Conservation (phyloP, 2,888 invertebrate genomes). For the Cephus sareptanus region DNA sequence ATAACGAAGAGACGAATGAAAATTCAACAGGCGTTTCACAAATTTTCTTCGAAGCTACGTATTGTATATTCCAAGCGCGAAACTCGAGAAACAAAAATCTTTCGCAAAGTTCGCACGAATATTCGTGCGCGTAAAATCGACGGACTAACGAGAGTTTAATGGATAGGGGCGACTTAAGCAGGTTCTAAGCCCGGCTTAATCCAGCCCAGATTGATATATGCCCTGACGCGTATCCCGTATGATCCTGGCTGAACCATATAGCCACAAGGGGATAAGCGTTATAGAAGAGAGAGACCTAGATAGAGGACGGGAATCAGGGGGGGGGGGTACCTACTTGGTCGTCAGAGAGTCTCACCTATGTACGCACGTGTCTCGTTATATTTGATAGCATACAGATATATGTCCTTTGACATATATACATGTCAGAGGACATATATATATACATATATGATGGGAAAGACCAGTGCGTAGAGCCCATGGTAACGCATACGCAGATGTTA, state of each 20-base stretch:
- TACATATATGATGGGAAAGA: background rate
- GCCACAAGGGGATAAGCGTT: constrained; percentile 5
- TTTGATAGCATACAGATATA: background rate
- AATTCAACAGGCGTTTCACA: constrained; percentile 5
- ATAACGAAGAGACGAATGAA: constrained; percentile 12
- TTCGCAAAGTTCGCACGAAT: background rate
- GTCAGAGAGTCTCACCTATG: background rate
- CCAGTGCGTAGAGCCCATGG: background rate
- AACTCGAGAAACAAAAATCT: background rate
- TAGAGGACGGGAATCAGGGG: constrained; percentile 2
- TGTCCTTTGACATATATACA: background rate
- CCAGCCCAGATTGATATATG: constrained; percentile 34
- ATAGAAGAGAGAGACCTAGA: constrained; percentile 16
- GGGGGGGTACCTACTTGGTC: background rate
- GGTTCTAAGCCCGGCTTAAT: constrained; percentile 25
- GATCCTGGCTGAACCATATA: constrained; percentile 3
- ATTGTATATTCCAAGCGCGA: background rate
- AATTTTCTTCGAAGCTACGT: background rate
- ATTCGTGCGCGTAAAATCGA: background rate
- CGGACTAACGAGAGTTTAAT: constrained; percentile 40
- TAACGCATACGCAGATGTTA: background rate
- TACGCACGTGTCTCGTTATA: background rate
- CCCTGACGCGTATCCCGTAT: constrained; percentile 8
- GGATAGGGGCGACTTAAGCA: constrained; percentile 28
- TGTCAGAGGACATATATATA: no score